Evolutionary conservation across 2,797 vertebrate genomes (phyloP).

Genomic region (Kryptopterus vitreolus): DNA sequence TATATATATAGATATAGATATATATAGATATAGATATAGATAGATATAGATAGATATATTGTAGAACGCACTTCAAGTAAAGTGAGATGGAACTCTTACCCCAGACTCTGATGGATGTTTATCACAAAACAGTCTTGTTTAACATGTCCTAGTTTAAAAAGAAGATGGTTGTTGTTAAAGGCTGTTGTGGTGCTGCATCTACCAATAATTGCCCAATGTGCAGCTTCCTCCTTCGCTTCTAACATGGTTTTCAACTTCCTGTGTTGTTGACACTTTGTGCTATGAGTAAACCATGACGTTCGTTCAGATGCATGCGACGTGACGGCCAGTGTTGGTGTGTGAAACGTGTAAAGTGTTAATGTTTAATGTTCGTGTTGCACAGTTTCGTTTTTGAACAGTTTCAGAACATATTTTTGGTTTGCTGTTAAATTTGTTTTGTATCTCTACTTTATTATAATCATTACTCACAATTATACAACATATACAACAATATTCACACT

Average conservation of each 20-base stretch:
- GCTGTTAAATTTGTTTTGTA: not conserved
- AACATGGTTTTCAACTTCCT: slow-evolving; percentile 56
- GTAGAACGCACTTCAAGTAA: not conserved
- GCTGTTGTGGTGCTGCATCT: slow-evolving; percentile 10
- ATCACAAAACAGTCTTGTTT: not conserved
- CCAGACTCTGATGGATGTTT: slow-evolving; percentile 5
- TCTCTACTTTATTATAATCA: not conserved
- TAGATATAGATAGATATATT: too few species aligned
- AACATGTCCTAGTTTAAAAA: not conserved
- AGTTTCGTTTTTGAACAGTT: slow-evolving; percentile 12
- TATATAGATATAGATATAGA: too few species aligned
- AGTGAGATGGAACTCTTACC: slow-evolving; percentile 21
- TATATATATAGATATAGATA: not conserved
- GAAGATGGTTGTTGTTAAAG: slow-evolving; percentile 8
- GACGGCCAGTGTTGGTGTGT: slow-evolving; percentile 12
- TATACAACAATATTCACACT: not conserved
- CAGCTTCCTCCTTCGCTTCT: slow-evolving; percentile 49
- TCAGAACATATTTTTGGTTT: slow-evolving; percentile 1
- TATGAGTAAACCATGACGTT: slow-evolving; percentile 28
- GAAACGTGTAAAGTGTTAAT: not conserved
- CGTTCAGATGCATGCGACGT: not conserved
- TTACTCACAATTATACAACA: not conserved
- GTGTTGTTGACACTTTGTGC: slow-evolving; percentile 50
- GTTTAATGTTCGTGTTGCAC: not conserved
- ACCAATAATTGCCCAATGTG: slow-evolving; percentile 50